Evolutionary conservation across 2,888 invertebrate species (phyloP).

Genomic region (Stegophylla sp.): DNA sequence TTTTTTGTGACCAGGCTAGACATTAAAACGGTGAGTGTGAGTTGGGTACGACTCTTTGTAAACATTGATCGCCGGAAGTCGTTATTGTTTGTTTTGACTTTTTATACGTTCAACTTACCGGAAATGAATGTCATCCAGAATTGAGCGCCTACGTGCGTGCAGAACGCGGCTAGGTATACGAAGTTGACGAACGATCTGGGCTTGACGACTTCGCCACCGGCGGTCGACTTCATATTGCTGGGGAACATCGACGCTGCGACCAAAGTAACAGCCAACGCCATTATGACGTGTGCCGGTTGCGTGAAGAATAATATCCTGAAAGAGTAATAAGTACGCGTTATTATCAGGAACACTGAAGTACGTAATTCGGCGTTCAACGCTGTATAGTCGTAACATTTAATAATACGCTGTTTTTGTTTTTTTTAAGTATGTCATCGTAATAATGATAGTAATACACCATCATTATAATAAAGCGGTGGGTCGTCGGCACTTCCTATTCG

Average conservation of each 20-base stretch:
- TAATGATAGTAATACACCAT: too few species aligned
- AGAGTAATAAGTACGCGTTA: not conserved
- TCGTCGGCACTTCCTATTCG: too few species aligned
- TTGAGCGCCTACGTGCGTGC: constrained; percentile 84
- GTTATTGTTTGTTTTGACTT: not conserved
- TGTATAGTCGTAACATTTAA: too few species aligned
- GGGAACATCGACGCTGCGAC: constrained; percentile 68
- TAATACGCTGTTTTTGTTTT: too few species aligned
- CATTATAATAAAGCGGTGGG: too few species aligned
- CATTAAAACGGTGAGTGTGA: too few species aligned
- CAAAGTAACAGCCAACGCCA: constrained; percentile 70
- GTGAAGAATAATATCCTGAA: constrained; percentile 76
- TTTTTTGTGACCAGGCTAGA: too few species aligned
- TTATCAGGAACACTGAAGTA: not conserved
- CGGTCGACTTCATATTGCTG: constrained; percentile 62
- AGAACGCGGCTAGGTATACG: constrained; percentile 79
- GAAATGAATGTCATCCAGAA: constrained; percentile 94
- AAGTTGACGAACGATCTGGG: constrained; percentile 65
- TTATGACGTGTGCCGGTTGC: constrained; percentile 81
- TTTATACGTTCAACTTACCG: constrained; percentile 68
- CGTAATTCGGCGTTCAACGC: too few species aligned
- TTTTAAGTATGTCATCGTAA: too few species aligned
- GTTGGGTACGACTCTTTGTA: too few species aligned
- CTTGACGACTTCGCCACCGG: constrained; percentile 53
- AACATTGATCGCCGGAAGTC: not conserved